These are phyloP conservation scores for Platichthys flesus DNA, from an alignment of 2,113 vertebrate genomes.

Conservation along the genomic window DNA sequence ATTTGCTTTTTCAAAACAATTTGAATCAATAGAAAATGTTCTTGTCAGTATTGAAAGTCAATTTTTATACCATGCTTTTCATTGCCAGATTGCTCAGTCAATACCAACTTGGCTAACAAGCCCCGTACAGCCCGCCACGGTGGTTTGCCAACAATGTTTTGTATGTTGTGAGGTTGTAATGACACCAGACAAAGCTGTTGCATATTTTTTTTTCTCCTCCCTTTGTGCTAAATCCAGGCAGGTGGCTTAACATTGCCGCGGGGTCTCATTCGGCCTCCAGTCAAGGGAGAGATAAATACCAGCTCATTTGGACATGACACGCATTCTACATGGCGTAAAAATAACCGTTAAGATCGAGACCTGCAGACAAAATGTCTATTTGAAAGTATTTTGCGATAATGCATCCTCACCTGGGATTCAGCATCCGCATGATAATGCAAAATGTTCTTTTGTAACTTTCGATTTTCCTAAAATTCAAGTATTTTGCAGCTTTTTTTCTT, in stretches of 20 bases:
- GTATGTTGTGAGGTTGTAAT: conserved; percentile 47
- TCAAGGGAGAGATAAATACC: conserved; percentile 42
- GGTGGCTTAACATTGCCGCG: conserved; percentile 22
- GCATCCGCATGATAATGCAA: not conserved
- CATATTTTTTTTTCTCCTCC: conserved; percentile 35
- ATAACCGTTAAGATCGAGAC: conserved; percentile 35
- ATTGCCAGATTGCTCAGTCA: not conserved
- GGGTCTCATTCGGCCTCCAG: not conserved
- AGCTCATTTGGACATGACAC: conserved; percentile 27
- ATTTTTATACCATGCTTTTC: too few species aligned
- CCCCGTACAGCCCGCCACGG: not conserved
- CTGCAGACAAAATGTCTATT: conserved; percentile 13
- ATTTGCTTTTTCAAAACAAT: not conserved
- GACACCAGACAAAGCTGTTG: conserved; percentile 39
- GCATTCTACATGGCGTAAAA: not conserved
- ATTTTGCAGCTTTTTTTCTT: not conserved
- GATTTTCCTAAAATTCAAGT: not conserved
- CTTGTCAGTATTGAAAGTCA: not conserved
- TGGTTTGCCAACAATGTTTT: conserved; percentile 2
- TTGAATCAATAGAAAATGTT: not conserved
- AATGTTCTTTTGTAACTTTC: not conserved
- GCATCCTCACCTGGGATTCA: not conserved
- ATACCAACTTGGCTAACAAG: conserved; percentile 8
- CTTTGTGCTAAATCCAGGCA: conserved; percentile 43
- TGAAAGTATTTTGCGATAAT: not conserved